Evolutionary conservation across 2,888 invertebrate genomes (phyloP).

Genomic region (Criorhina ranunculi): DNA sequence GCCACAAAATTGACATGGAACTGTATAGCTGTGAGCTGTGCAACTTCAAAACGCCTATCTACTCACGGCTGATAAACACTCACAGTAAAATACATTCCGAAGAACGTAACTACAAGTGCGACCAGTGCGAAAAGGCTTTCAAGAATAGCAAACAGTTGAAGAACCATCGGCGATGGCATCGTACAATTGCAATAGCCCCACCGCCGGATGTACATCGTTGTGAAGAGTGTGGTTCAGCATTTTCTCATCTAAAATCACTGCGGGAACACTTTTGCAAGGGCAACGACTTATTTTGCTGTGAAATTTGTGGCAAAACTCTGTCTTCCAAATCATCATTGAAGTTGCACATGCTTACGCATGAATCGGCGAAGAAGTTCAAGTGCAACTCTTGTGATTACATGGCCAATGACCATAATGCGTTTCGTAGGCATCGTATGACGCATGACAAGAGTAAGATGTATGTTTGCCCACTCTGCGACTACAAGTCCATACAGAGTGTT

Average conservation of each 20-base stretch:
- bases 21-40: slow-evolving; percentile 91
- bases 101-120: slow-evolving; percentile 87
- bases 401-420: slow-evolving; percentile 92
- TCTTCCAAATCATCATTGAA: slow-evolving; percentile 85
- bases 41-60: slow-evolving; percentile 89
- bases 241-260: slow-evolving; percentile 83
- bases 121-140: slow-evolving; percentile 90
- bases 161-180: slow-evolving; percentile 90
- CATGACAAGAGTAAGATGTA: slow-evolving; percentile 92
- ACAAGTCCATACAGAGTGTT: slow-evolving; percentile 92
- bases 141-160: slow-evolving; percentile 92
- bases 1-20: slow-evolving; percentile 92
- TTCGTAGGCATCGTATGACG: slow-evolving; percentile 90
- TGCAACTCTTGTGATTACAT: slow-evolving; percentile 90
- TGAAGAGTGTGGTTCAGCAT: slow-evolving; percentile 81
- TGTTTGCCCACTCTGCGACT: slow-evolving; percentile 91
- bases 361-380: slow-evolving; percentile 86
- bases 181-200: slow-evolving; percentile 79
- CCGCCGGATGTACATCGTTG: slow-evolving; percentile 83
- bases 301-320: slow-evolving; percentile 81
- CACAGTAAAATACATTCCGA: slow-evolving; percentile 91
- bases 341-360: slow-evolving; percentile 85
- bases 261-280: slow-evolving; percentile 86
- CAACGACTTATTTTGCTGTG: slow-evolving; percentile 85
- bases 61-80: slow-evolving; percentile 89